Conservation (phyloP, 92 coral and sea anemone genomes). For the Zoanthus sociatus region DNA sequence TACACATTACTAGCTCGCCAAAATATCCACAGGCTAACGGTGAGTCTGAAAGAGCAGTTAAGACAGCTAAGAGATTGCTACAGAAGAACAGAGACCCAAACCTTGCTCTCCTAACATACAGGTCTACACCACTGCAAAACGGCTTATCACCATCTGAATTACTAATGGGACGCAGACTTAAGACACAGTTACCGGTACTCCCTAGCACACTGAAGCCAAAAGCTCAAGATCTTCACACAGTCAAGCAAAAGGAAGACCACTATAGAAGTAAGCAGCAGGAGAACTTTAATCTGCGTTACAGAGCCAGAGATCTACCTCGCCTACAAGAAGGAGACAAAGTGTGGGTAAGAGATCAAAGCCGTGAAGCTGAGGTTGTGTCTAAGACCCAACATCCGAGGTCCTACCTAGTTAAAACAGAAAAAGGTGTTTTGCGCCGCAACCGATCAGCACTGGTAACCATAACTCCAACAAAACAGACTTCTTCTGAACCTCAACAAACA, state of each 20-base stretch:
- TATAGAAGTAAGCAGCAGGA: background rate
- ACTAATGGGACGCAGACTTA: conserved; percentile 22
- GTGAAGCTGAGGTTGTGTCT: background rate
- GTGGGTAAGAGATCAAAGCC: background rate
- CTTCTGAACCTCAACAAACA: too few species aligned
- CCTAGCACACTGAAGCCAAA: background rate
- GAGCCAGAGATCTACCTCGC: background rate
- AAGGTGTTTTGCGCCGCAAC: background rate
- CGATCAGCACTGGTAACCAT: background rate
- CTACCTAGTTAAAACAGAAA: background rate
- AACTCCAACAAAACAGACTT: too few species aligned
- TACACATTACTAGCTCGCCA: background rate
- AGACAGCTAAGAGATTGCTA: conserved; percentile 19
- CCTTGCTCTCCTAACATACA: conserved; percentile 34
- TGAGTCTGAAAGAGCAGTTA: background rate
- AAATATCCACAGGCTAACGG: too few species aligned
- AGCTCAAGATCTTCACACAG: background rate
- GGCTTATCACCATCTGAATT: conserved; percentile 30
- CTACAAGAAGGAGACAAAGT: background rate
- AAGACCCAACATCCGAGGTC: background rate
- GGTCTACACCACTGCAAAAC: conserved; percentile 26
- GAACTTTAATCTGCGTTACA: background rate
- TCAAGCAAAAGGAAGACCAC: background rate
- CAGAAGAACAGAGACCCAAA: conserved; percentile 25
- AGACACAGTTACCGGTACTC: conserved; percentile 22